Percentiles rank a stretch among this genome's conserved stretches.
Evolutionary conservation across 2,113 vertebrate genomes (phyloP).

Genomic region (Cephalopholis sonnerati): DNA sequence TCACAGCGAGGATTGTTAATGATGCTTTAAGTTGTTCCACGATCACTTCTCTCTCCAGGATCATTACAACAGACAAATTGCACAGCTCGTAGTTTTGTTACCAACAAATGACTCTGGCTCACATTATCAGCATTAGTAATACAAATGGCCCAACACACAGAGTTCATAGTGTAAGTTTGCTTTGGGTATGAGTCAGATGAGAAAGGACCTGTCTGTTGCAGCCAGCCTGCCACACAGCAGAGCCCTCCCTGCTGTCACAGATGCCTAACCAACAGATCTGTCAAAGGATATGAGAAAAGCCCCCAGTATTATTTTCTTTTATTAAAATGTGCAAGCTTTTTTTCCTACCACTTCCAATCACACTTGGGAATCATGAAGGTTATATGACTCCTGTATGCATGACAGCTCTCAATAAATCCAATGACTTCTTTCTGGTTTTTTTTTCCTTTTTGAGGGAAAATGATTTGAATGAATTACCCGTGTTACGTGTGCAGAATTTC

Average conservation of each 20-base stretch:
- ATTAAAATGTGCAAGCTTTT: slow-evolving; percentile 69
- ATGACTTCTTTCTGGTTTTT: slow-evolving; percentile 33
- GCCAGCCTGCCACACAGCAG: slow-evolving; percentile 16
- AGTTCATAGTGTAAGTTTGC: slow-evolving; percentile 43
- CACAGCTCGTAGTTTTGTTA: slow-evolving; percentile 16
- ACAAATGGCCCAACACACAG: not conserved
- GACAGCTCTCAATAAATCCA: slow-evolving; percentile 69
- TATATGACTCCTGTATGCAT: slow-evolving; percentile 56
- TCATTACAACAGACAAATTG: slow-evolving; percentile 38
- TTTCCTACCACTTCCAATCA: slow-evolving; percentile 51
- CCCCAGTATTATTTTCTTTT: slow-evolving; percentile 65
- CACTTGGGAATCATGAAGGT: slow-evolving; percentile 60
- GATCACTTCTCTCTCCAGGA: slow-evolving; percentile 25
- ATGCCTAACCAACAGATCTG: slow-evolving; percentile 61
- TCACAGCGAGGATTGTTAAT: slow-evolving; percentile 8
- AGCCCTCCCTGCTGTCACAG: slow-evolving; percentile 57
- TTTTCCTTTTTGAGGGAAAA: slow-evolving; percentile 13
- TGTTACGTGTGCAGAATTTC: slow-evolving; percentile 26
- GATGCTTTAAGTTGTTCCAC: slow-evolving; percentile 4
- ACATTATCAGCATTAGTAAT: slow-evolving; percentile 25
- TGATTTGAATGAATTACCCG: slow-evolving; percentile 34
- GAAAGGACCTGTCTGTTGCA: slow-evolving; percentile 21
- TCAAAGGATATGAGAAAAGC: slow-evolving; percentile 77
- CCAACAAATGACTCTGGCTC: slow-evolving; percentile 24
- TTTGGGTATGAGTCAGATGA: slow-evolving; percentile 30